Conservation (phyloP, 2,113 vertebrate genomes). For the Camelus dromedarius region DNA sequence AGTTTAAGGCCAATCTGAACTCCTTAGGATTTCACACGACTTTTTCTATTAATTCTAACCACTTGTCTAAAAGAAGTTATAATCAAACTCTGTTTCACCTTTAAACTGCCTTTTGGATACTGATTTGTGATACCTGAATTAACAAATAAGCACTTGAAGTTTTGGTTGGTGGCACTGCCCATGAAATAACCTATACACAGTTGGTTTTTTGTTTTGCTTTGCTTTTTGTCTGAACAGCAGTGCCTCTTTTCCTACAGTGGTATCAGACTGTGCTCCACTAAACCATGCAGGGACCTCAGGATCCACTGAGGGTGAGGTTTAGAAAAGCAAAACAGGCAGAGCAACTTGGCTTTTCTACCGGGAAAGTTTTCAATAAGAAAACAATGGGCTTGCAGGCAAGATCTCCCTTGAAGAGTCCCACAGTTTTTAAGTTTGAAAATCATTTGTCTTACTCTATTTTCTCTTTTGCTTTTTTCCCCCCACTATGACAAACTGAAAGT, state of each 20-base stretch:
- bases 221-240: not conserved
- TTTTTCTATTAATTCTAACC: slow-evolving; percentile 26
- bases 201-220: not conserved
- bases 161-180: not conserved
- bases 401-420: not conserved
- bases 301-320: not conserved
- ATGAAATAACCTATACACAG: not conserved
- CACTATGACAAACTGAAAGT: slow-evolving; percentile 9
- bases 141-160: not conserved
- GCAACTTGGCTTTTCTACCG: not conserved
- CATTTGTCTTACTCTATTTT: not conserved
- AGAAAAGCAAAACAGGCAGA: not conserved
- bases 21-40: not conserved
- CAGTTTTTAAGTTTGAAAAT: not conserved
- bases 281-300: not conserved
- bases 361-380: not conserved
- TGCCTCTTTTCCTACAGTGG: not conserved
- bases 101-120: not conserved
- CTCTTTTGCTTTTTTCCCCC: not conserved
- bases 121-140: not conserved
- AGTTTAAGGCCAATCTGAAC: not conserved
- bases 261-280: not conserved
- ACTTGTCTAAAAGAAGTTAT: slow-evolving; percentile 1
- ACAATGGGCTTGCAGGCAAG: not conserved
- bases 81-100: not conserved